Percentiles rank a stretch among this genome's conserved stretches.
These are phyloP conservation scores for Pygoscelis adeliae DNA, from an alignment of 2,113 vertebrate species.

Conservation along the genomic window DNA sequence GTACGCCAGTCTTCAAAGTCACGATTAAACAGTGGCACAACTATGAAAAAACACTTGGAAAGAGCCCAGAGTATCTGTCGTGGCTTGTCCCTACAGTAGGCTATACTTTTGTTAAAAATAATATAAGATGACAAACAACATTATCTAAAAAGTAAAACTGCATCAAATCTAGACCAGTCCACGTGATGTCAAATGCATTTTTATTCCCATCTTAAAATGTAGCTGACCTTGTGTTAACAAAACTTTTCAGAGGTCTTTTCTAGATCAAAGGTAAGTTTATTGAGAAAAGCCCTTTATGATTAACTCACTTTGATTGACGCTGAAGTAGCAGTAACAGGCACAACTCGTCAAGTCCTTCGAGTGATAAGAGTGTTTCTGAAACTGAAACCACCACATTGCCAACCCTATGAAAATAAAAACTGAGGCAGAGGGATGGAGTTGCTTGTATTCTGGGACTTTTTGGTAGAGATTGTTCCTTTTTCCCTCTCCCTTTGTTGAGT, in stretches of 20 bases:
- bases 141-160: neutral
- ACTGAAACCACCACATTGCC: neutral
- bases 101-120: neutral
- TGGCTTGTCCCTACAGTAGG: neutral
- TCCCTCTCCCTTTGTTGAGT: neutral
- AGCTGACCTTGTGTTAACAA: neutral
- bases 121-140: neutral
- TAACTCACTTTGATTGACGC: neutral
- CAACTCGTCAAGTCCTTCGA: neutral
- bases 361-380: neutral
- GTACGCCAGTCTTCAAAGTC: neutral
- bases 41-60: neutral
- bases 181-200: neutral
- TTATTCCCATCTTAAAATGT: neutral
- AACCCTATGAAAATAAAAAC: neutral
- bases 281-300: neutral
- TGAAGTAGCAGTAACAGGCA: neutral
- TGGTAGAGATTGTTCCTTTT: neutral
- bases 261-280: neutral
- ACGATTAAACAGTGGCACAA: neutral
- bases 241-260: neutral
- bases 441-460: neutral
- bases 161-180: neutral
- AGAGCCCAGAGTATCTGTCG: neutral
- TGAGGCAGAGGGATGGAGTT: neutral